A percentile compares a stretch with the other conserved stretches of the same genome.
phyloP scores from a whole-genome alignment of 2,113 vertebrate species.

The Eudyptes chrysolophus region DNA sequence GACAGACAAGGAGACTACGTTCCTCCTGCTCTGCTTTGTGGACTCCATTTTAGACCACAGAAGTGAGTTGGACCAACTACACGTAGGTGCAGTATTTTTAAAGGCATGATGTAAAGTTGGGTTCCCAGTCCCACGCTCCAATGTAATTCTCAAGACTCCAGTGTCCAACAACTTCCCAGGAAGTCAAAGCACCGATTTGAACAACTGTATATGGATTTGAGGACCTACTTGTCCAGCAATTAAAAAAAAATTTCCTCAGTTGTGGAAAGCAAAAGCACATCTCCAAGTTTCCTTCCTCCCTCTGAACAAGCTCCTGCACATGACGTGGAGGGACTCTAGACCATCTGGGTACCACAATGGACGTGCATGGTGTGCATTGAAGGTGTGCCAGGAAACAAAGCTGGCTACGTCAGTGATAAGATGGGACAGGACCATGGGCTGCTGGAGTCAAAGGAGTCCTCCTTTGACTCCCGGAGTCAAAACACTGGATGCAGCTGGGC shows the following conservation, averaged over 20 bases:
- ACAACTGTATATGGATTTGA: neutral
- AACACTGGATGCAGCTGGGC: neutral
- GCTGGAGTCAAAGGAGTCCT: neutral
- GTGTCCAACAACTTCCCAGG: neutral
- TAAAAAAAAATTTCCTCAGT: neutral
- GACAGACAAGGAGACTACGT: neutral
- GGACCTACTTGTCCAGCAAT: neutral
- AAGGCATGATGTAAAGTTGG: neutral
- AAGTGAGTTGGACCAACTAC: neutral
- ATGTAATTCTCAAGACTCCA: neutral
- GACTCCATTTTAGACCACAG: neutral
- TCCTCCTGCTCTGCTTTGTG: neutral
- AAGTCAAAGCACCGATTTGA: neutral
- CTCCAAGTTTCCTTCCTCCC: neutral
- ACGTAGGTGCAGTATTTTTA: neutral
- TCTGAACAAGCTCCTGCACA: rapidly evolving
- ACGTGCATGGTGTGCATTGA: rapidly evolving
- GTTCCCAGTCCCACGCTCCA: neutral
- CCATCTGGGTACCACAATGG: rapidly evolving
- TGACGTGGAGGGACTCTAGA: neutral
- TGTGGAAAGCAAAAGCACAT: neutral
- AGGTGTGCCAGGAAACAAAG: neutral
- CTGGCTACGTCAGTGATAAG: neutral
- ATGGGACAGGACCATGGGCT: neutral
- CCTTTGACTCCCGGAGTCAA: neutral